A percentile compares a stretch with the other conserved stretches of the same genome.
phyloP scores from a whole-genome alignment of 2,888 invertebrate species.

The Calameuta pallipes region DNA sequence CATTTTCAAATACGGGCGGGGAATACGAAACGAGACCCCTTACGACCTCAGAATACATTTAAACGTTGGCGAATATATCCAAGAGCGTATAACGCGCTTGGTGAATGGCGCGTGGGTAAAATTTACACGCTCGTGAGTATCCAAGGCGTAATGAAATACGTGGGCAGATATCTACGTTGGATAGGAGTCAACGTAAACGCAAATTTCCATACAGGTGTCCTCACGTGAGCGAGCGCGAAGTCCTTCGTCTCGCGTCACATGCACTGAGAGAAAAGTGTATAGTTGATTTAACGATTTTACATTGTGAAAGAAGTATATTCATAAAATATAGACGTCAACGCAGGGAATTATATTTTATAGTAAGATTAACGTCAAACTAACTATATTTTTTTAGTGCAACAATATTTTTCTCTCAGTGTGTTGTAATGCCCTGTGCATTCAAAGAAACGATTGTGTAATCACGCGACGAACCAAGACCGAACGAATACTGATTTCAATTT shows the following conservation, averaged over 20 bases:
- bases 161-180: not conserved
- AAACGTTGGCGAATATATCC: not conserved
- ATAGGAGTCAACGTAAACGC: not conserved
- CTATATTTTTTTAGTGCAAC: too few species aligned
- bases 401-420: too few species aligned
- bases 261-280: too few species aligned
- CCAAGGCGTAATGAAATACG: not conserved
- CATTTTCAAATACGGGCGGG: not conserved
- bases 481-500: not conserved
- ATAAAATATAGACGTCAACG: too few species aligned
- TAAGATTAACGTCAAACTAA: too few species aligned
- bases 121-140: not conserved
- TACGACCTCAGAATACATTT: not conserved
- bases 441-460: not conserved
- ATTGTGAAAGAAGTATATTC: too few species aligned
- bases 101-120: not conserved
- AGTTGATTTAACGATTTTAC: too few species aligned
- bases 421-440: not conserved
- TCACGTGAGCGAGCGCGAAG: not conserved
- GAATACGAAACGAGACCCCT: not conserved
- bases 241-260: not conserved
- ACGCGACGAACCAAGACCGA: not conserved
- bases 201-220: not conserved
- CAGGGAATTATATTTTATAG: too few species aligned
- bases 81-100: not conserved